These are phyloP conservation scores for Chlorops oryzae DNA, from an alignment of 1,140 invertebrate species.

Conservation along the genomic window DNA sequence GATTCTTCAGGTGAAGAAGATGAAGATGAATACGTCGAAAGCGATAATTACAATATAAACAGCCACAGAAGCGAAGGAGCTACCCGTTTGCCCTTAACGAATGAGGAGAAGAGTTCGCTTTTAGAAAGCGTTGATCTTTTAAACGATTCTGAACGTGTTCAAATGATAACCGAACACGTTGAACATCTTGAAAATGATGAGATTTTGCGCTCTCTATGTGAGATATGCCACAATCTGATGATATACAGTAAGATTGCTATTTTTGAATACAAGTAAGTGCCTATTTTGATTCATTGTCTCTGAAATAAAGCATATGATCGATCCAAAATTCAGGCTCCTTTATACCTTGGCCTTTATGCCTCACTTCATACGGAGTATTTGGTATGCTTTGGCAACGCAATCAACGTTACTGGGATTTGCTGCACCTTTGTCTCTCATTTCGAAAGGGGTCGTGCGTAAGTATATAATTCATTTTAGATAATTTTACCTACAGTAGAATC, in stretches of 20 bases:
- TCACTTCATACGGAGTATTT: conserved; percentile 72
- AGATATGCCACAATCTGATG: conserved; percentile 72
- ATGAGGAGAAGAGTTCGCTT: conserved; percentile 47
- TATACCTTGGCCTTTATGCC: conserved; percentile 82
- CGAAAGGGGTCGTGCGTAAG: conserved; percentile 46
- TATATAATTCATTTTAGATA: conserved; percentile 47
- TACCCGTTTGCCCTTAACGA: conserved; percentile 29
- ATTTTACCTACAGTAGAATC: conserved; percentile 52
- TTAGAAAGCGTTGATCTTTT: conserved; percentile 56
- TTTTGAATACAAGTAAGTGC: conserved; percentile 62
- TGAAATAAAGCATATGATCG: too few relatives aligned
- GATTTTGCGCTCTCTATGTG: conserved; percentile 61
- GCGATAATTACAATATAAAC: conserved; percentile 40
- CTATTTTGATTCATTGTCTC: background rate
- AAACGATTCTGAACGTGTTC: conserved; percentile 61
- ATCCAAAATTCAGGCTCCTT: conserved; percentile 59
- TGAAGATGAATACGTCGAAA: conserved; percentile 45
- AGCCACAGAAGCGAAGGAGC: background rate
- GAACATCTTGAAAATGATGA: conserved; percentile 54
- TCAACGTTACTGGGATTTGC: conserved; percentile 47
- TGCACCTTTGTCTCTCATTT: conserved; percentile 39
- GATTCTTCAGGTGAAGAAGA: conserved; percentile 46
- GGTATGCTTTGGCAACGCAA: conserved; percentile 57
- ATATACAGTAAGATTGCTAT: conserved; percentile 67
- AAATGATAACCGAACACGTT: conserved; percentile 55